phyloP scores from a whole-genome alignment of 1,140 invertebrate genomes.

The Neodiprion fabricii region DNA sequence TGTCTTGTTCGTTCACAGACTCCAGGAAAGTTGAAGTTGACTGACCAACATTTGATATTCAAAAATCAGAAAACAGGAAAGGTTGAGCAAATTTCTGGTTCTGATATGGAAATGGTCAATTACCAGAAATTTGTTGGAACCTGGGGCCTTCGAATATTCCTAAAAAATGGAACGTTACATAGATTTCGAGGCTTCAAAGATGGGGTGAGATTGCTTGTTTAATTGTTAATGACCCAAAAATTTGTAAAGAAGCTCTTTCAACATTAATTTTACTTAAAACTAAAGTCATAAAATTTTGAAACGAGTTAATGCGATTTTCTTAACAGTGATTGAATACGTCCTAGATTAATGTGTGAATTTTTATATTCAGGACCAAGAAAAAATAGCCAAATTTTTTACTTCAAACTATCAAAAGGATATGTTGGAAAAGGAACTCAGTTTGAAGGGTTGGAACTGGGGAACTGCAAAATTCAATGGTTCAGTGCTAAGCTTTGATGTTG shows the following conservation, averaged over 20 bases:
- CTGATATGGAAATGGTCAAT: constrained; percentile 89
- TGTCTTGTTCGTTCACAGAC: constrained; percentile 65
- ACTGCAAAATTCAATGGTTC: constrained; percentile 93
- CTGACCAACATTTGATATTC: constrained; percentile 89
- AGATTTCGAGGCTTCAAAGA: constrained; percentile 96
- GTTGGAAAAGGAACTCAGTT: constrained; percentile 89
- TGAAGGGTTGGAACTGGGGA: constrained; percentile 99
- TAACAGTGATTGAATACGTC: too few species aligned
- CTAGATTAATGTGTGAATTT: not conserved
- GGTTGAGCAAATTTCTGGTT: constrained; percentile 85
- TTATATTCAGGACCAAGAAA: constrained; percentile 74
- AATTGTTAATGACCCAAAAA: too few species aligned
- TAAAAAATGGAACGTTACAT: constrained; percentile 90
- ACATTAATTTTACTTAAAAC: constrained; percentile 10
- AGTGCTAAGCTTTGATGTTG: constrained; percentile 91
- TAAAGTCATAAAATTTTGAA: constrained; percentile 8
- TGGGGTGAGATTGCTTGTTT: constrained; percentile 64
- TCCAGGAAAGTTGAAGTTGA: constrained; percentile 89
- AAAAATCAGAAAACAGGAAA: constrained; percentile 97
- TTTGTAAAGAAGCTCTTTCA: not conserved
- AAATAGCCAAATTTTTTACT: constrained; percentile 86
- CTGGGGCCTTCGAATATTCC: constrained; percentile 88
- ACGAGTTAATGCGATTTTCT: not conserved
- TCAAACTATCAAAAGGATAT: constrained; percentile 84
- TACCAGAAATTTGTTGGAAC: constrained; percentile 92